phyloP scores from a whole-genome alignment of 2,797 vertebrate genomes.

The Coendou prehensilis region DNA sequence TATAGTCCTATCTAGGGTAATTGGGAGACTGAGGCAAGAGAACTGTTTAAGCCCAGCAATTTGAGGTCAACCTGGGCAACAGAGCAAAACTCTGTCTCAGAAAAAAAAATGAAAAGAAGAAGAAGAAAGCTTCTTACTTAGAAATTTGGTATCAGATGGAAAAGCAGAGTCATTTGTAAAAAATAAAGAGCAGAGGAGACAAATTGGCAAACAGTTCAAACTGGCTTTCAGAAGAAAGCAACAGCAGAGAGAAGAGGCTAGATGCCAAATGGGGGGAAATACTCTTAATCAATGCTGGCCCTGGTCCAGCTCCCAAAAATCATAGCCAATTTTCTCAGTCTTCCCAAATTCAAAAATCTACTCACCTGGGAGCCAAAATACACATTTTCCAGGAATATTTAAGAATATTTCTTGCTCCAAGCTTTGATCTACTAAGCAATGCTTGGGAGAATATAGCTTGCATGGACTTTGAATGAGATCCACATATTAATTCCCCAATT shows the following conservation, averaged over 20 bases:
- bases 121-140: not conserved
- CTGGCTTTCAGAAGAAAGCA: slow-evolving; percentile 26
- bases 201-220: slow-evolving; percentile 47
- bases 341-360: slow-evolving; percentile 60
- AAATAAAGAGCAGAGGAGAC: not conserved
- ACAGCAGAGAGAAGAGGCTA: not conserved
- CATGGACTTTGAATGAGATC: slow-evolving; percentile 45
- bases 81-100: not conserved
- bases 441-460: not conserved
- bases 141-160: slow-evolving; percentile 44
- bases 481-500: slow-evolving; percentile 57
- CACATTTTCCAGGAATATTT: slow-evolving; percentile 38
- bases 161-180: not conserved
- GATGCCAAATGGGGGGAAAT: not conserved
- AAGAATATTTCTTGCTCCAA: slow-evolving; percentile 15
- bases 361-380: slow-evolving; percentile 50
- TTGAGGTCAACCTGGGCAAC: not conserved
- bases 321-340: slow-evolving; percentile 52
- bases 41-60: not conserved
- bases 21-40: not conserved
- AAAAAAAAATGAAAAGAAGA: no score
- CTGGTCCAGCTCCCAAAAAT: slow-evolving; percentile 42
- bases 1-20: not conserved
- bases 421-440: slow-evolving; percentile 35
- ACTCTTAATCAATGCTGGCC: slow-evolving; percentile 46